These are phyloP conservation scores for Anser brachyrhynchus DNA, from an alignment of 2,113 vertebrate species.

Conservation along the genomic window DNA sequence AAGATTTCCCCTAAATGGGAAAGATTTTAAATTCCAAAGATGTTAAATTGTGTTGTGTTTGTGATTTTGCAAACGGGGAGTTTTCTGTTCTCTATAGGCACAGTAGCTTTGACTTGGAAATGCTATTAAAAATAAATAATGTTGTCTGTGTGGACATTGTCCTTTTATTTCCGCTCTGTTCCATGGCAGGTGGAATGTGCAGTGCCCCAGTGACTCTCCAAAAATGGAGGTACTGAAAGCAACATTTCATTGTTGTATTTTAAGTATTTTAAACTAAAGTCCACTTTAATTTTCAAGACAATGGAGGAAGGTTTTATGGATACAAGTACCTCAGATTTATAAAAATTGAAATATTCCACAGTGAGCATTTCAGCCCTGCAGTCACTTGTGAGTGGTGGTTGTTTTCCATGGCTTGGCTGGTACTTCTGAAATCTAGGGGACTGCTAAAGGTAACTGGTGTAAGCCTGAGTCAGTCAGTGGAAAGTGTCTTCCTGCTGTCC, in stretches of 20 bases:
- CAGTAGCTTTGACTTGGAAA: neutral
- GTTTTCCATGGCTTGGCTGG: neutral
- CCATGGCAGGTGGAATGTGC: neutral
- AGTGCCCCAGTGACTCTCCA: neutral
- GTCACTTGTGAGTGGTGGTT: neutral
- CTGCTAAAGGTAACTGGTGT: rapidly evolving
- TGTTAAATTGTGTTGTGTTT: neutral
- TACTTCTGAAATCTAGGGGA: neutral
- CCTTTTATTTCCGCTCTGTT: neutral
- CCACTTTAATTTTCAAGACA: neutral
- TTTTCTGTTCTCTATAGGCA: neutral
- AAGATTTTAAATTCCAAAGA: neutral
- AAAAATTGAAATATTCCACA: neutral
- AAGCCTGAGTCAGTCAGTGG: neutral
- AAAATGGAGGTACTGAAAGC: neutral
- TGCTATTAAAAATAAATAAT: neutral
- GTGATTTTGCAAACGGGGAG: neutral
- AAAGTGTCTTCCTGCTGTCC: neutral
- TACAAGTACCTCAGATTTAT: neutral
- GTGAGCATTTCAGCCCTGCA: neutral
- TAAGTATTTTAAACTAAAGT: neutral
- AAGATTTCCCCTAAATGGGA: neutral
- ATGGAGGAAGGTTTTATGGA: neutral
- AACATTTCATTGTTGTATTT: neutral
- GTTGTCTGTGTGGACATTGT: neutral